These are phyloP conservation scores for Cerceris ruficornis DNA, from an alignment of 2,888 invertebrate genomes.

Conservation along the genomic window DNA sequence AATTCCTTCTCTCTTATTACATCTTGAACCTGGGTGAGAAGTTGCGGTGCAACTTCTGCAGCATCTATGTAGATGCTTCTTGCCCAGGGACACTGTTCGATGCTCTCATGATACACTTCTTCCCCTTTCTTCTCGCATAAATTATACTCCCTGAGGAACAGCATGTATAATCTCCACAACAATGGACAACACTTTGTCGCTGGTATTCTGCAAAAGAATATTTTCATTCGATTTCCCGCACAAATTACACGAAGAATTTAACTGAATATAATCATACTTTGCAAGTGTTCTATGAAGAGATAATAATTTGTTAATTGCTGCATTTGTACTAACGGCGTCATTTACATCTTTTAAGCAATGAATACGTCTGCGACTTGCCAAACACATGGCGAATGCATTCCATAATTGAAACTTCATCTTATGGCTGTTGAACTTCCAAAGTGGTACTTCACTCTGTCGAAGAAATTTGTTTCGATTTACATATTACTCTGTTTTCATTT, in stretches of 20 bases:
- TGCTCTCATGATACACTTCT: slow-evolving; percentile 76
- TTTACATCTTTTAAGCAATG: slow-evolving; percentile 61
- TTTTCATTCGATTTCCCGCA: not conserved
- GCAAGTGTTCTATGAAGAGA: slow-evolving; percentile 73
- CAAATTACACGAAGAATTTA: not conserved
- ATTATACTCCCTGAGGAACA: slow-evolving; percentile 82
- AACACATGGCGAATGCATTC: slow-evolving; percentile 72
- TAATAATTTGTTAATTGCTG: slow-evolving; percentile 75
- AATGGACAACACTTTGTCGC: slow-evolving; percentile 83
- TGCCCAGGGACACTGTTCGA: slow-evolving; percentile 78
- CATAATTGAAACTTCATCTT: slow-evolving; percentile 65
- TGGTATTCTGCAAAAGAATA: slow-evolving; percentile 60
- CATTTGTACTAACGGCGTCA: slow-evolving; percentile 63
- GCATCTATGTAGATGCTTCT: slow-evolving; percentile 86
- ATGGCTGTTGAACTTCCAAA: slow-evolving; percentile 83
- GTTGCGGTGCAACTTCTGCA: slow-evolving; percentile 84
- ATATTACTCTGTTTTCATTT: not conserved
- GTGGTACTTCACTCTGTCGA: slow-evolving; percentile 81
- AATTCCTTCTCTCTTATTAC: slow-evolving; percentile 89
- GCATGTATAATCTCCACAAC: slow-evolving; percentile 86
- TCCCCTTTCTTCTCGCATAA: slow-evolving; percentile 77
- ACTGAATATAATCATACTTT: slow-evolving; percentile 61
- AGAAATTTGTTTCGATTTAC: too few relatives aligned
- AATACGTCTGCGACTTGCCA: slow-evolving; percentile 74
- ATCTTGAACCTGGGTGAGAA: slow-evolving; percentile 87